These are phyloP conservation scores for Halcyon malimbica DNA, from an alignment of 2,113 vertebrate genomes.

Conservation along the genomic window DNA sequence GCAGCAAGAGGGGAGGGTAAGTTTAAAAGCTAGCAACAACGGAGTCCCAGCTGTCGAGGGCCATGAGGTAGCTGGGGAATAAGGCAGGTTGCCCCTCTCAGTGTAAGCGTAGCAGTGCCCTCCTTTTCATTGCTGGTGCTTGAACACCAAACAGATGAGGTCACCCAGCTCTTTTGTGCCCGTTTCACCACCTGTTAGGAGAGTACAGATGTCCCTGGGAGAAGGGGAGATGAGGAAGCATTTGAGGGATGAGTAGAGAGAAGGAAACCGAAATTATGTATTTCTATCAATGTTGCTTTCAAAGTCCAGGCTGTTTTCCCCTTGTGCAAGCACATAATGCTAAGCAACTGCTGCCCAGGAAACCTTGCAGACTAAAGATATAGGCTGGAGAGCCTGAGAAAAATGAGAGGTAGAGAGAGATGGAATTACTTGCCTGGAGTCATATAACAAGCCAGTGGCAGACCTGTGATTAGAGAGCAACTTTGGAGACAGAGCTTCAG, in stretches of 20 bases:
- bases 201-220: background rate
- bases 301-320: background rate
- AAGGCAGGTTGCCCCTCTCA: background rate
- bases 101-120: accelerated
- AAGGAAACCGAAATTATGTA: background rate
- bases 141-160: background rate
- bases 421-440: background rate
- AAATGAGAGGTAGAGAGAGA: background rate
- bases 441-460: background rate
- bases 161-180: background rate
- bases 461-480: slow-evolving; percentile 17
- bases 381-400: background rate
- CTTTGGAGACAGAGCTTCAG: background rate
- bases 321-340: background rate
- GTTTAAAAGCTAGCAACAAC: background rate
- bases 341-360: slow-evolving; percentile 18
- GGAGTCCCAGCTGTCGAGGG: background rate
- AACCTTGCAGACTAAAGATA: background rate
- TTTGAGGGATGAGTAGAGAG: background rate
- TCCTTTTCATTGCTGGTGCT: background rate
- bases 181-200: accelerated
- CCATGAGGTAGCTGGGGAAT: background rate
- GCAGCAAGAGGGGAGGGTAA: background rate
- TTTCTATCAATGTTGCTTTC: background rate
- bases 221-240: background rate